phyloP scores from a whole-genome alignment of 2,888 invertebrate species.

The Leptinotarsa juncta region DNA sequence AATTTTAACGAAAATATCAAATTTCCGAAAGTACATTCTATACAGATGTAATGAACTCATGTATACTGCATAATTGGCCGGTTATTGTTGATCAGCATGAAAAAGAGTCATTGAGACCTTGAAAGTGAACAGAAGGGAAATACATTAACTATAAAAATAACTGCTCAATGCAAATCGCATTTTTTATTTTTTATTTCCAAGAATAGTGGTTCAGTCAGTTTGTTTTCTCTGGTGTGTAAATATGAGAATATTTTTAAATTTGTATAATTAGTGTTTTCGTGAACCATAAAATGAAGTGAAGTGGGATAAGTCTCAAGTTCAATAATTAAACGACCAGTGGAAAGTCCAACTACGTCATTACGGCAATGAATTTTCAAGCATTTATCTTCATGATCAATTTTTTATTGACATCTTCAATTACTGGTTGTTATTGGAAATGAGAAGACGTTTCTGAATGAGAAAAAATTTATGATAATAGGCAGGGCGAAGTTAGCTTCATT shows the following conservation, averaged over 20 bases:
- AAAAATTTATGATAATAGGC: too few relatives aligned
- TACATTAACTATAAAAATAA: neutral
- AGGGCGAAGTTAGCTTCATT: too few relatives aligned
- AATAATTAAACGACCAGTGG: neutral
- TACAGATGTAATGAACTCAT: neutral
- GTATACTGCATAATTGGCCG: too few relatives aligned
- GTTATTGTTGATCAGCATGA: neutral
- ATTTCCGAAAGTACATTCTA: too few relatives aligned
- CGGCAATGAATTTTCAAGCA: neutral
- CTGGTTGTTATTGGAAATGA: neutral
- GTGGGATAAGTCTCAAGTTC: neutral
- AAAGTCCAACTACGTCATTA: neutral
- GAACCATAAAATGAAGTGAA: neutral
- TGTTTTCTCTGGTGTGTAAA: slow-evolving; percentile 4
- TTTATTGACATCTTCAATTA: neutral
- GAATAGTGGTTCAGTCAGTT: neutral
- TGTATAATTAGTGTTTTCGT: neutral
- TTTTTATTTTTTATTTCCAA: neutral
- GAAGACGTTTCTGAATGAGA: neutral
- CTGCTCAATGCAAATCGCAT: neutral
- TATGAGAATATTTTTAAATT: neutral
- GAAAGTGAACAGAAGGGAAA: neutral
- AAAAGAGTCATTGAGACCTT: neutral
- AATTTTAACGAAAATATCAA: too few relatives aligned
- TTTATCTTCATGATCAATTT: neutral